phyloP scores from a whole-genome alignment of 2,113 vertebrate genomes.

The Aegithalos caudatus region DNA sequence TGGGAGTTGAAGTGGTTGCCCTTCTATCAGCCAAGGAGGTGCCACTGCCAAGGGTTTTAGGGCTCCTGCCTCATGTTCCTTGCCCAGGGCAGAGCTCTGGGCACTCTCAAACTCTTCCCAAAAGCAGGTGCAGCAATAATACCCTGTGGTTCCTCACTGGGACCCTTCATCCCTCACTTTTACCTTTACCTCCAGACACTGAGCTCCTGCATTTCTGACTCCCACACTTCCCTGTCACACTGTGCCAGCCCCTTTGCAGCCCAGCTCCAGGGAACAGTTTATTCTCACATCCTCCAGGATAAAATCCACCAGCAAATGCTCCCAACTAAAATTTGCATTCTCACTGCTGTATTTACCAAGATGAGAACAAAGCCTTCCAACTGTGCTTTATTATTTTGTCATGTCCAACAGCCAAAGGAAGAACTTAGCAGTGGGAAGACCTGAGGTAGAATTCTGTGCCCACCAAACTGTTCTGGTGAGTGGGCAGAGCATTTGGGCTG shows the following conservation, averaged over 20 bases:
- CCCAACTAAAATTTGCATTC: background rate
- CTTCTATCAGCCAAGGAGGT: background rate
- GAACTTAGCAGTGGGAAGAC: background rate
- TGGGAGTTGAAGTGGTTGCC: background rate
- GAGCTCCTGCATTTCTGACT: background rate
- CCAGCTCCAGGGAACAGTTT: background rate
- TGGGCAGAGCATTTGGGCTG: background rate
- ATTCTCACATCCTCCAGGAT: background rate
- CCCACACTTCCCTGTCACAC: background rate
- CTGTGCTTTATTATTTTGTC: background rate
- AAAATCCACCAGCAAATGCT: background rate
- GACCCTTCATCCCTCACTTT: background rate
- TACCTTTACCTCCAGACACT: background rate
- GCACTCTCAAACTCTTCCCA: background rate
- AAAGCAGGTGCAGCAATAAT: background rate
- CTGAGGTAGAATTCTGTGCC: background rate
- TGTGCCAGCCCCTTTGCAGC: background rate
- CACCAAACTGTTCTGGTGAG: background rate
- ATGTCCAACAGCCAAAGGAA: background rate
- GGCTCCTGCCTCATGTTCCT: background rate
- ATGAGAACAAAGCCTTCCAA: background rate
- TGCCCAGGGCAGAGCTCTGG: background rate
- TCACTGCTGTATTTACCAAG: background rate
- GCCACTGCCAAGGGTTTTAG: background rate
- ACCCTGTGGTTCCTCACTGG: background rate